Base-by-base conservation (phyloP, 37 sponge, comb jelly and placozoan species). In the Halichondria panicea region DNA sequence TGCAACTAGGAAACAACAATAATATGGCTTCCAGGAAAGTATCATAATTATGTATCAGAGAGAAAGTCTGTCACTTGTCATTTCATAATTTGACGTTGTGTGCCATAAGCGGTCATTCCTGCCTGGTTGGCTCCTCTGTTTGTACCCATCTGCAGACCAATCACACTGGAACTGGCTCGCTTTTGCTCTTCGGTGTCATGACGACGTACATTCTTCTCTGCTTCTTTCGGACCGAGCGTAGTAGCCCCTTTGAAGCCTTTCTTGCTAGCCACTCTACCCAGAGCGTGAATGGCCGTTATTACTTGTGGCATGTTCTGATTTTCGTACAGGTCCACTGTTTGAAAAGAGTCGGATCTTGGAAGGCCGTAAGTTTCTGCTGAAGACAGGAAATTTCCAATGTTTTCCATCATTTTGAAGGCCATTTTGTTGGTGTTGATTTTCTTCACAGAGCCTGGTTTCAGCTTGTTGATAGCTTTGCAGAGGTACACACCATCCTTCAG, bases 391-490 rank as follows among this genome's bases (percentile, higher is more conserved):
- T 88, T 88, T 22, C 85, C 86, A 44, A 97, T 97, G 75, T 97
- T 97, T 64, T 97, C 98, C 98, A 97, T 97, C 92, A 84, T 86
- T 55, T 91, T 95, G 79, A 97, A 97, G 2, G 98, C 88, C 89
- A 89, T 94, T 55, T 91, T 93, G 68, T 72, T 63, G 18, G 58
- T 71, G 59, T 88, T 92, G 58, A 93, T 81, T 37, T 90, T 93
- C 67, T 46, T 71, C 1, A 97, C 82, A 31, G 77, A 79, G 25
- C 93, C 91, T 15, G 90, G 88, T 27, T 58, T n/a, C n/a, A 96
- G 65, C 32, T 34, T 53, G 68, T 96, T 96, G 53, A 92, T 89
- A 24, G 84, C 66, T 79, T 89, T 88, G 91, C 93, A 92, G 11
- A 96, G 71, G 50, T 66, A 73, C 1, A 87, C 76, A 2, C 94